Base-by-base conservation (phyloP, 2,888 invertebrate species). In the Noctua comes region DNA sequence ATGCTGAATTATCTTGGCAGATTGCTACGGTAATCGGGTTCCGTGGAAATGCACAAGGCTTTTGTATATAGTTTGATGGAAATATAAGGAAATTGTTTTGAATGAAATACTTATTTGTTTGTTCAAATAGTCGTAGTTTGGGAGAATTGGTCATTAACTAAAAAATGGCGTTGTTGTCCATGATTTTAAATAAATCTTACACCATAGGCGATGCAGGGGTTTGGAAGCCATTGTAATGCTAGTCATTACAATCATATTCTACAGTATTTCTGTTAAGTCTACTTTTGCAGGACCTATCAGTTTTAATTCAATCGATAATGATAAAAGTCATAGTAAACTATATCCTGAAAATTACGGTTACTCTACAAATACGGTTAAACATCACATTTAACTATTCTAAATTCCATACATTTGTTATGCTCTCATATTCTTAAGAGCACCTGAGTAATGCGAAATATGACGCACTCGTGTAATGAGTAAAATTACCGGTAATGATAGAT, bases 1-100 rank as follows among this genome's bases (percentile, higher is more conserved):
- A 86, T 79, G 84, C 71, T 83, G 75, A 77, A 79, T 77, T 77
- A 77, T 87, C 76, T 69, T 68, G 65, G 40, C 73, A 77, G 72
- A 70, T 85, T 71, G 70, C 73, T 21, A 46, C 77, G 40, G 69
- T 84, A 83, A 86, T 76, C 70, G 31, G 48, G 43, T 73, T 86
- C 24, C 27, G 46, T 21, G 40, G 27, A 54, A 84, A 66, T 24
- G 62, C n/a, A 27, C 46, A 59, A 54, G 36, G 71, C 3, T 71
- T 68, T 69, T 57, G 69, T 70, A 16, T 80, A 74, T 62, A 48
- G 57, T 64, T 40, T 79, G 31, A 66, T 76, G 62, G 36, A 51
- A 54, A 68, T 46, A 16, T 31, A 66, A 64, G 8, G 21, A 64
- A 62, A 76, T 57, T 64, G 21, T 3, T 73, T 57, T 80, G 5